Conservation (phyloP, 1,140 invertebrate species). For the Drosophila mauritiana region DNA sequence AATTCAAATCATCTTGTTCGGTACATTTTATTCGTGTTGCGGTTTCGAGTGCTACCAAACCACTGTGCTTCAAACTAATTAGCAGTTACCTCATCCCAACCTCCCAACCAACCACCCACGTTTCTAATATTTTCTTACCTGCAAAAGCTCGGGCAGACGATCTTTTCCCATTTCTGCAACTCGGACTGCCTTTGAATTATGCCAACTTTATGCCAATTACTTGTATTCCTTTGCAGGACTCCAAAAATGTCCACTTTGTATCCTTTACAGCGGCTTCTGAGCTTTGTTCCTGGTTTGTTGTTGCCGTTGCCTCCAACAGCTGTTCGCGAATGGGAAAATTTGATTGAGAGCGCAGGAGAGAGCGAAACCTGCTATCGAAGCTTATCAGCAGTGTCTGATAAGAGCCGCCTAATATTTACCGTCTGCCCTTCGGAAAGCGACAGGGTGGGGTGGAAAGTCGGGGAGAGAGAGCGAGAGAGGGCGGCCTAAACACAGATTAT, state of each 20-base stretch:
- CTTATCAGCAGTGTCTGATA: constrained; percentile 35
- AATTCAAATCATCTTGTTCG: no score
- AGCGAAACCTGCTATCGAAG: constrained; percentile 18
- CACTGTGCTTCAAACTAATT: constrained; percentile 28
- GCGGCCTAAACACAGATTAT: neutral
- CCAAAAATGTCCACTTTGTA: no score
- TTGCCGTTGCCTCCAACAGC: constrained; percentile 25
- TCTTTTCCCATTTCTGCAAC: constrained; percentile 67
- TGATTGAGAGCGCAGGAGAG: neutral
- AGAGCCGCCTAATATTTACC: constrained; percentile 9
- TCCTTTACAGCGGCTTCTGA: constrained; percentile 3
- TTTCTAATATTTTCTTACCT: constrained; percentile 52
- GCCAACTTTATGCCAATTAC: neutral
- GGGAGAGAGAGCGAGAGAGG: neutral
- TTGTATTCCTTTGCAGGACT: constrained; percentile 5
- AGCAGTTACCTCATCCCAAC: constrained; percentile 33
- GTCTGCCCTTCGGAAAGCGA: constrained; percentile 27
- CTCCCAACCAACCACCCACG: neutral
- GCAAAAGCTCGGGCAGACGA: constrained; percentile 79
- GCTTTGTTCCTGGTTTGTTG: constrained; percentile 23
- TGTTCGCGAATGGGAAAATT: constrained; percentile 32
- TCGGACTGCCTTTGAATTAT: constrained; percentile 7
- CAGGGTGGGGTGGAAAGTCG: neutral
- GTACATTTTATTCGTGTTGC: neutral
- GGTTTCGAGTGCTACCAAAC: neutral